Base-by-base conservation (phyloP, 2,888 invertebrate species). In the Noctua comes region DNA sequence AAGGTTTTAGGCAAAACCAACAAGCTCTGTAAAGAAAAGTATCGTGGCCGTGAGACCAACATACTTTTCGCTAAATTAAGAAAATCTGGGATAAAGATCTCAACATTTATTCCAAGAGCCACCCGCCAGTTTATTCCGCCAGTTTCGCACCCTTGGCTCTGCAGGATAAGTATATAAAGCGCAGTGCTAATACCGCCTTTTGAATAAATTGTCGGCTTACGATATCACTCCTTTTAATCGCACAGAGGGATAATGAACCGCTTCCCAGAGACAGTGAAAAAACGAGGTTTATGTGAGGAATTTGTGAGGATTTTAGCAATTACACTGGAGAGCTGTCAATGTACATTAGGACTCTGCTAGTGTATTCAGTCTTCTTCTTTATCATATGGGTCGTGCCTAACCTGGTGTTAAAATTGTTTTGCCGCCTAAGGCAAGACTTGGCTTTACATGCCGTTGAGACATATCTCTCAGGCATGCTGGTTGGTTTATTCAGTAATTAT, bases 161-260 rank as follows among this genome's bases (percentile, higher is more conserved):
- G 18, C 68, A 18, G 64, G 57, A 62, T 77, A n/a, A 46, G 27
- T 48, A 31, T 46, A 62, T 73, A 77, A 68, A 82, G 69, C 11
- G 36, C 27, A 0, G 27, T 0, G 86, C 21, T 83, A 77, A 71
- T 68, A 40, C 83, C 31, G 36, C 6, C 43, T 43, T 40, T 46
- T 51, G 70, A 83, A 86, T 86, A 83, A 86, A 83, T 83, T 64
- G 65, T 64, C 62, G 43, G 83, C 83, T 83, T 83, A 86, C 78
- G 70, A 83, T 72, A 65, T n/a, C 51, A 57, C 62, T n/a, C 7
- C 65, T 57, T n/a, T n/a, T 83, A 77, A 86, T 83, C 73, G 70
- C 57, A n/a, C 40, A 1, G 43, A 27, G 18, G 85, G 86, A 77
- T 86, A 70, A 71, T 59, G 78, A 70, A 86, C n/a, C 46, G 66